A percentile compares a stretch with the other conserved stretches of the same genome.
phyloP scores from a whole-genome alignment of 2,113 vertebrate genomes.

The Arvicanthis niloticus region DNA sequence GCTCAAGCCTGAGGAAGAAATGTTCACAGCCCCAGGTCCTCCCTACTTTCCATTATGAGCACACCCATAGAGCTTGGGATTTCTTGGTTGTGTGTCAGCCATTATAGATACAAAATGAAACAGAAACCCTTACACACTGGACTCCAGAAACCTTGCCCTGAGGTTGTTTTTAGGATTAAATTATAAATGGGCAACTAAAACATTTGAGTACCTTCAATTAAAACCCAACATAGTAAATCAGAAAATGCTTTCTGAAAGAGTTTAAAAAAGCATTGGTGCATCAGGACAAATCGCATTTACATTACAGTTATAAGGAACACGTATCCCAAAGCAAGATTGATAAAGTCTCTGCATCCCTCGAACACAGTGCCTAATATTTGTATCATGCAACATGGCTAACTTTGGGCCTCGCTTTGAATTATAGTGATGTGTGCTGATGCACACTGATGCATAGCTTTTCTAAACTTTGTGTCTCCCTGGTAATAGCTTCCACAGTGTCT shows the following conservation, averaged over 20 bases:
- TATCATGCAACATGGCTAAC: neutral
- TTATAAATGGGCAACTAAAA: neutral
- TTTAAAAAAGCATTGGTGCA: neutral
- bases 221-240: slow-evolving; percentile 31
- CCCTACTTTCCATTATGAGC: neutral
- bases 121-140: neutral
- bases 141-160: neutral
- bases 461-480: neutral
- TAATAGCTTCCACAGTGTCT: neutral
- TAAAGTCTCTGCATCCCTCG: neutral
- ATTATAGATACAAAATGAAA: neutral
- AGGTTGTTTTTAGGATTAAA: neutral
- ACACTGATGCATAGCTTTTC: neutral
- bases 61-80: neutral
- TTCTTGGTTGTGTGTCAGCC: neutral
- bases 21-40: neutral
- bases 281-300: neutral
- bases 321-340: neutral
- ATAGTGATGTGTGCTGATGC: neutral
- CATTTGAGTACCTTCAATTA: neutral
- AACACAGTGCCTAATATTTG: neutral
- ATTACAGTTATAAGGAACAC: neutral
- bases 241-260: slow-evolving; percentile 7
- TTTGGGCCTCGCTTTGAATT: neutral
- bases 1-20: neutral